Percentiles rank a stretch among this genome's conserved stretches.
These are phyloP conservation scores for Cotesia chilonis DNA, from an alignment of 1,140 invertebrate genomes.

Conservation along the genomic window DNA sequence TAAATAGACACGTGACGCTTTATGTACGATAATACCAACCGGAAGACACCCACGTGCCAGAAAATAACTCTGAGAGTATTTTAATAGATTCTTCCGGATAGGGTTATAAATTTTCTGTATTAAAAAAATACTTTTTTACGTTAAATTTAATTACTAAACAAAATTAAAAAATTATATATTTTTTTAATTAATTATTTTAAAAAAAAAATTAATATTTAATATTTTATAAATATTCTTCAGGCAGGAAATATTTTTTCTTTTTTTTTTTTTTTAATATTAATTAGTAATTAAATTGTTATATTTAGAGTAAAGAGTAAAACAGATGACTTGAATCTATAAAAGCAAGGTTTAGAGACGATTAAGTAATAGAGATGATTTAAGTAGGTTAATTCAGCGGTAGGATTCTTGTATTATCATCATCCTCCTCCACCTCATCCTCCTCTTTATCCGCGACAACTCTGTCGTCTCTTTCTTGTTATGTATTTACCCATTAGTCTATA, in stretches of 20 bases:
- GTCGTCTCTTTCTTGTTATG: not conserved
- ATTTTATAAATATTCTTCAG: too few relatives aligned
- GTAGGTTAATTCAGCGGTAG: slow-evolving; percentile 33
- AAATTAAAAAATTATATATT: too few relatives aligned
- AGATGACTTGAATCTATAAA: slow-evolving; percentile 8
- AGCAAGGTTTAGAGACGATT: slow-evolving; percentile 38
- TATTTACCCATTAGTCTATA: slow-evolving; percentile 17
- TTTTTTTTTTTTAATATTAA: not conserved
- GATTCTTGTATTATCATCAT: slow-evolving; percentile 24
- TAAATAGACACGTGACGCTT: slow-evolving; percentile 27
- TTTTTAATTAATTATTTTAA: too few relatives aligned
- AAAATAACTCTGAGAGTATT: slow-evolving; percentile 27
- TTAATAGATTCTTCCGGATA: slow-evolving; percentile 30
- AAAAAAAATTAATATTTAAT: too few relatives aligned
- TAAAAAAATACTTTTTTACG: not conserved
- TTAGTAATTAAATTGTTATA: not conserved
- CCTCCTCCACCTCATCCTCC: not conserved
- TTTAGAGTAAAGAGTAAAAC: not conserved
- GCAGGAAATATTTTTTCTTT: not conserved
- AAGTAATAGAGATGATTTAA: slow-evolving; percentile 41
- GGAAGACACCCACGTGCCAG: slow-evolving; percentile 42
- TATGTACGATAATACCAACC: slow-evolving; percentile 24
- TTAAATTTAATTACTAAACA: too few relatives aligned
- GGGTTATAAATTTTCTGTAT: slow-evolving; percentile 7
- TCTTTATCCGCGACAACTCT: not conserved